Conservation (phyloP, 2,113 vertebrate genomes). For the Ornithorhynchus anatinus region DNA sequence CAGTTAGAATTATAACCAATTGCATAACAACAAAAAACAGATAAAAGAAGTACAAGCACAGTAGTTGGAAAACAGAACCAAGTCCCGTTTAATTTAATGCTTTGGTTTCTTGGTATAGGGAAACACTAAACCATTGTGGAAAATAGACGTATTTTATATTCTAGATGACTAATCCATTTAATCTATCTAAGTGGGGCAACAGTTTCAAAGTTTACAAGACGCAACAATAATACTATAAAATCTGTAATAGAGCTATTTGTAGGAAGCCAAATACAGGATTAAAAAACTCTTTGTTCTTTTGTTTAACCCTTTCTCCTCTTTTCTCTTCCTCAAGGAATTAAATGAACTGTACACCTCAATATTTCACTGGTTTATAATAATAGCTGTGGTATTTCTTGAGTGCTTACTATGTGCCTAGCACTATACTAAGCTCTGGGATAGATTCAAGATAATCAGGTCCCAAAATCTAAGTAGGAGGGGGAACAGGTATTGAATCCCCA, state of each 20-base stretch:
- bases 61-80: no score
- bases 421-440: no score
- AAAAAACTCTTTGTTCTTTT: constrained; percentile 60
- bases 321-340: constrained; percentile 37
- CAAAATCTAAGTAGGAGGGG: no score
- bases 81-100: constrained; percentile 19
- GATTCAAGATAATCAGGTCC: no score
- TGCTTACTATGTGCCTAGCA: no score
- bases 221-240: constrained; percentile 58
- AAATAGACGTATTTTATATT: constrained; percentile 55
- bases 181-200: constrained; percentile 62
- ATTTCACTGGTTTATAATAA: constrained; percentile 44
- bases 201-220: constrained; percentile 60
- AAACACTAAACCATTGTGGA: constrained; percentile 29
- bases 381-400: no score
- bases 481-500: no score
- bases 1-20: constrained; percentile 30
- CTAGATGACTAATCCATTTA: constrained; percentile 64
- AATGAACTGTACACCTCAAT: constrained; percentile 44
- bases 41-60: no score
- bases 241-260: constrained; percentile 56
- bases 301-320: constrained; percentile 65
- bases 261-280: constrained; percentile 59
- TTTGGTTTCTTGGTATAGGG: constrained; percentile 23
- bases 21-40: constrained; percentile 28